phyloP scores from a whole-genome alignment of 2,113 vertebrate species.

The Hystrix cristata region DNA sequence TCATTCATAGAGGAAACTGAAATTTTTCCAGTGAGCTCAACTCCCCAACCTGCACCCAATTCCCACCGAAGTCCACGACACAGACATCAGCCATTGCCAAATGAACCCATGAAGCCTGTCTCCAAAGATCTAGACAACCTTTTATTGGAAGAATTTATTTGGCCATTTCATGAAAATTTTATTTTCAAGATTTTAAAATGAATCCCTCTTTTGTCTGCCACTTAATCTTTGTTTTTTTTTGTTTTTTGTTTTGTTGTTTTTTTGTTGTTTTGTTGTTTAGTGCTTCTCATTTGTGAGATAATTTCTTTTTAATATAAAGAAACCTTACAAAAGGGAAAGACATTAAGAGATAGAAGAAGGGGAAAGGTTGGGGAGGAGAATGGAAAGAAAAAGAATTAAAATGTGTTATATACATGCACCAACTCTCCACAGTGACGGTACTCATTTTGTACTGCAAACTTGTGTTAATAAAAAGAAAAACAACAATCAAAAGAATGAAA shows the following conservation, averaged over 20 bases:
- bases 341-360: neutral
- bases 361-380: neutral
- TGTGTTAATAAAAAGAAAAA: neutral
- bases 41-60: accelerated
- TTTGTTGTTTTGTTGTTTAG: neutral
- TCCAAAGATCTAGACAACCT: neutral
- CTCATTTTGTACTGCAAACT: neutral
- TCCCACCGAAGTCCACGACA: neutral
- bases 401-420: neutral
- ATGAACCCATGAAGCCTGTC: neutral
- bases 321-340: neutral
- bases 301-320: neutral
- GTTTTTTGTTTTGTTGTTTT: too few species aligned
- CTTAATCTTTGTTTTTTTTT: neutral
- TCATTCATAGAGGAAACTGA: neutral
- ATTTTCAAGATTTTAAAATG: neutral
- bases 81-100: neutral
- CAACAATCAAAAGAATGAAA: neutral
- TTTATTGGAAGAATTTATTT: neutral
- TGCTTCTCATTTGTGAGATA: neutral
- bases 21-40: neutral
- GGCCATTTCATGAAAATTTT: neutral
- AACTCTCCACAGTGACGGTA: neutral
- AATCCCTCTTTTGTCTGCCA: neutral
- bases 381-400: neutral